Evolutionary conservation across 2,113 vertebrate genomes (phyloP).

Genomic region (Tenebrosternarchus preto): DNA sequence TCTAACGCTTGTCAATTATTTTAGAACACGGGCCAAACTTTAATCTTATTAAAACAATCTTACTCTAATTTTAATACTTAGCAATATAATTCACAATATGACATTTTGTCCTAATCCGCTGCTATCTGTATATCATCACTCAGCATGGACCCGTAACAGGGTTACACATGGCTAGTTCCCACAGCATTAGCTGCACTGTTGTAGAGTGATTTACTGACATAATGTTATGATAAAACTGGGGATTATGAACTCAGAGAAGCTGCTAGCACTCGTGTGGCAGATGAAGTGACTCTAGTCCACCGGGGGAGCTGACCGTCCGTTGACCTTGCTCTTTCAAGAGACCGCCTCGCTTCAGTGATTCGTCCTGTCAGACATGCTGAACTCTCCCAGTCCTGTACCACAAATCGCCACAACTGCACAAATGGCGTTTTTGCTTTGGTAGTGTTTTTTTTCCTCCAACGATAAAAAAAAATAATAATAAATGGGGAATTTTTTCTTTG

Average conservation of each 20-base stretch:
- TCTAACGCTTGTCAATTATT: not conserved
- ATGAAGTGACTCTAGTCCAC: not conserved
- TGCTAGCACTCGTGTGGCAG: slow-evolving; percentile 11
- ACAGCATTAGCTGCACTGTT: slow-evolving; percentile 5
- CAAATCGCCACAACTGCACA: too few species aligned
- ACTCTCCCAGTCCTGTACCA: too few species aligned
- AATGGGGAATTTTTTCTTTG: too few species aligned
- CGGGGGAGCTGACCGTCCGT: not conserved
- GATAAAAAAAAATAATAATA: too few species aligned
- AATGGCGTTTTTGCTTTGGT: too few species aligned
- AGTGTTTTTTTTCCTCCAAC: too few species aligned
- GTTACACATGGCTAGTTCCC: slow-evolving; percentile 12
- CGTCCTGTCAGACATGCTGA: not conserved
- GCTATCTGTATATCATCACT: not conserved
- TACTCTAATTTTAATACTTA: too few species aligned
- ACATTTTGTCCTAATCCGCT: not conserved
- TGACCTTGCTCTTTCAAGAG: slow-evolving; percentile 43
- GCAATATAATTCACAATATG: too few species aligned
- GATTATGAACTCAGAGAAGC: slow-evolving; percentile 9
- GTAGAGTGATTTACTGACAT: not conserved
- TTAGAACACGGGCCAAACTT: not conserved
- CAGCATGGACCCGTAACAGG: not conserved
- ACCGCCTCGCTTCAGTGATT: slow-evolving; percentile 22
- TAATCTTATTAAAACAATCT: not conserved
- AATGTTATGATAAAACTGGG: slow-evolving; percentile 34